These are phyloP conservation scores for Temnothorax rugatulus DNA, from an alignment of 2,888 invertebrate species.

Conservation along the genomic window DNA sequence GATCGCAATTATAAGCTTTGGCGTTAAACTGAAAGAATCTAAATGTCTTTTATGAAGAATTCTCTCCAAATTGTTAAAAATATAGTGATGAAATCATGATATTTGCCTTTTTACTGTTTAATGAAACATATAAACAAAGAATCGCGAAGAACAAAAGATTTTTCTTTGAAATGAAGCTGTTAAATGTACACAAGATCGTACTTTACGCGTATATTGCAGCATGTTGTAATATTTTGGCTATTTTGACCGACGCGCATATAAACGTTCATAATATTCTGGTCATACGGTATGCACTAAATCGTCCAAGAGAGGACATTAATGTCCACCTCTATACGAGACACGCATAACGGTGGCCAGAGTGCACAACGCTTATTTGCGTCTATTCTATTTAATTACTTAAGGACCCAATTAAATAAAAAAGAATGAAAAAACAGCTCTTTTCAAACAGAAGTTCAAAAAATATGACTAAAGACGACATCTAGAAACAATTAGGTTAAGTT, in stretches of 20 bases:
- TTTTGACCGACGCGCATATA: constrained; percentile 28
- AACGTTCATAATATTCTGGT: constrained; percentile 42
- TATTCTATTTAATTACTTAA: constrained; percentile 21
- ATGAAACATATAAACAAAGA: neutral
- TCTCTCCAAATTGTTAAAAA: neutral
- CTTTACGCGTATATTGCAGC: neutral
- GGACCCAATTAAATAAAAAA: constrained; percentile 21
- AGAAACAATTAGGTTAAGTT: neutral
- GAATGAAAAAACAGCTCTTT: neutral
- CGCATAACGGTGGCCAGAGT: constrained; percentile 18
- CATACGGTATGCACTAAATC: constrained; percentile 50
- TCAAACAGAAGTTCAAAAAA: neutral
- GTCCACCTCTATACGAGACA: constrained; percentile 32
- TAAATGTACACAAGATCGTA: neutral
- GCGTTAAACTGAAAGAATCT: neutral
- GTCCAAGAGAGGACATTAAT: constrained; percentile 49
- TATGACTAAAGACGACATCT: neutral
- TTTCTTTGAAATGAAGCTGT: neutral
- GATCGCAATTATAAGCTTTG: neutral
- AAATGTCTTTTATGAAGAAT: neutral
- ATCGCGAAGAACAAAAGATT: neutral
- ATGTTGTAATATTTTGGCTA: constrained; percentile 17
- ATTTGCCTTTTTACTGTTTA: neutral
- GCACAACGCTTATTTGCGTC: neutral
- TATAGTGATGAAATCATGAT: neutral